A percentile compares a stretch with the other conserved stretches of the same genome.
Conservation (phyloP, 2,113 vertebrate genomes). For the Labeo catla region DNA sequence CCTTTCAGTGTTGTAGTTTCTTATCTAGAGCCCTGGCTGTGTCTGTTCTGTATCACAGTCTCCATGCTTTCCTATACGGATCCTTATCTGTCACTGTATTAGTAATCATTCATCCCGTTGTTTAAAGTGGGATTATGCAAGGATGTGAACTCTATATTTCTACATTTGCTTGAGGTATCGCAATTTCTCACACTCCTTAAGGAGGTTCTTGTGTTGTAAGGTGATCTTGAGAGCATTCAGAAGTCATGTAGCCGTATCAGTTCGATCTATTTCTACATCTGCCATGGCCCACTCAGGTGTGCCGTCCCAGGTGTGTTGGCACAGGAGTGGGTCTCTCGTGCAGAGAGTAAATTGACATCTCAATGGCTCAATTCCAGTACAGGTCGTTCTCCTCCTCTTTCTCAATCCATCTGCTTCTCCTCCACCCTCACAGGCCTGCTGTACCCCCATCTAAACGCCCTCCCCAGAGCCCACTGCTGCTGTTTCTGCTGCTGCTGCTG, state of each 20-base stretch:
- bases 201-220: neutral
- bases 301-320: slow-evolving; percentile 33
- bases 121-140: neutral
- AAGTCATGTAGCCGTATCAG: neutral
- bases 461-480: neutral
- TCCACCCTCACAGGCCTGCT: neutral
- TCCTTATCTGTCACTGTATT: slow-evolving; percentile 20
- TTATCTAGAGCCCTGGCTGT: neutral
- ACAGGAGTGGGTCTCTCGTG: neutral
- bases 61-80: neutral
- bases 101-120: slow-evolving; percentile 14
- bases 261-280: slow-evolving; percentile 25
- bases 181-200: neutral
- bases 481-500: neutral
- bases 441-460: slow-evolving; percentile 2
- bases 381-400: neutral
- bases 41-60: slow-evolving; percentile 17
- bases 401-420: neutral
- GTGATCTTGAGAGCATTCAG: neutral
- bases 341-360: slow-evolving; percentile 10
- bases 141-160: neutral
- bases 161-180: neutral
- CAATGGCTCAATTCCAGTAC: slow-evolving; percentile 11
- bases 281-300: neutral
- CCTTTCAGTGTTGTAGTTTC: slow-evolving; percentile 7